phyloP scores from a whole-genome alignment of 1,140 invertebrate genomes.

The Matsumurasca onukii region DNA sequence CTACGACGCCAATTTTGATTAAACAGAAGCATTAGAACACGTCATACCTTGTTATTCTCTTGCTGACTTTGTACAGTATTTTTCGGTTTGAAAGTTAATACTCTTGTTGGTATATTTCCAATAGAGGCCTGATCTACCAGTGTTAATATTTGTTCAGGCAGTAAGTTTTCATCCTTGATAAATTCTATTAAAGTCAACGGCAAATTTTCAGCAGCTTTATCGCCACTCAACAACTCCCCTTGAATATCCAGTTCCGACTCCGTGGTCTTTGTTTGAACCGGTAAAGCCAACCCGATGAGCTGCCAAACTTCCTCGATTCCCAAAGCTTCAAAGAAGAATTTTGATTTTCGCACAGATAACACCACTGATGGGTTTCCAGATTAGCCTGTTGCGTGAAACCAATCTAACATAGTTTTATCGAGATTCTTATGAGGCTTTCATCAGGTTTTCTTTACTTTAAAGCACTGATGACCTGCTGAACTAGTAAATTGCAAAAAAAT shows the following conservation, averaged over 20 bases:
- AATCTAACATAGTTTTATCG: background rate
- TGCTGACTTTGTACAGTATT: slow-evolving; percentile 44
- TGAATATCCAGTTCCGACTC: background rate
- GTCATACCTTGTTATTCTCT: slow-evolving; percentile 46
- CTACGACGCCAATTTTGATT: slow-evolving; percentile 45
- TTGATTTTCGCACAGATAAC: background rate
- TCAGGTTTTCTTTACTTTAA: background rate
- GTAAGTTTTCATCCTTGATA: slow-evolving; percentile 1
- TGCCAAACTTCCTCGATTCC: background rate
- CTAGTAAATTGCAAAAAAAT: background rate
- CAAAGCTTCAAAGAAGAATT: background rate
- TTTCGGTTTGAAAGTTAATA: slow-evolving; percentile 41
- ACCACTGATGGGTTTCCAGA: background rate
- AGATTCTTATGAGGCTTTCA: background rate
- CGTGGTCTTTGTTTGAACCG: background rate
- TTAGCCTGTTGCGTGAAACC: background rate
- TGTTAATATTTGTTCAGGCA: slow-evolving; percentile 46
- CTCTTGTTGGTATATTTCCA: slow-evolving; percentile 47
- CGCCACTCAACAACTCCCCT: background rate
- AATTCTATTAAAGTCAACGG: background rate
- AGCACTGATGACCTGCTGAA: background rate
- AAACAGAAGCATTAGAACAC: slow-evolving; percentile 44
- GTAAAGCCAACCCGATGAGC: background rate
- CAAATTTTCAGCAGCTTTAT: background rate
- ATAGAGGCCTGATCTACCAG: slow-evolving; percentile 47